A percentile compares a stretch with the other conserved stretches of the same genome.
phyloP scores from a whole-genome alignment of 1,140 invertebrate species.

The Hylyphantes graminicola region DNA sequence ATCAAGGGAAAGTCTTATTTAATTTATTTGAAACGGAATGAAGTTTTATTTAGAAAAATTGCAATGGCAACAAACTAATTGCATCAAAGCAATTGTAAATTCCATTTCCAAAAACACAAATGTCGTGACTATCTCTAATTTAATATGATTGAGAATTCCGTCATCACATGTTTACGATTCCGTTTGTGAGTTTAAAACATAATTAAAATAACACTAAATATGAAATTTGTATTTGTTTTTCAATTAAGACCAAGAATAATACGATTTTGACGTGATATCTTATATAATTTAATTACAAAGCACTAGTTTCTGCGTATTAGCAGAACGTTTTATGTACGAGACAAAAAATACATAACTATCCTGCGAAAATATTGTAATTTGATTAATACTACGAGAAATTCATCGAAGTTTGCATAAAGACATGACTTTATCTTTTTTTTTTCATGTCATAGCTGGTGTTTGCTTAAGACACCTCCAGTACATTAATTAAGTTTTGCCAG shows the following conservation, averaged over 20 bases:
- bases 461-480: conserved; percentile 12
- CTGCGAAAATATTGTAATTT: conserved; percentile 17
- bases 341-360: neutral
- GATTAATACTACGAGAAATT: conserved; percentile 24
- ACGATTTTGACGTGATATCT: conserved; percentile 12
- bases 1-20: too few species aligned
- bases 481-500: conserved; percentile 45
- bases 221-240: conserved; percentile 6
- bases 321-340: neutral
- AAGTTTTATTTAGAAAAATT: too few species aligned
- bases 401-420: conserved; percentile 18
- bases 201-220: conserved; percentile 4
- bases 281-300: conserved; percentile 18
- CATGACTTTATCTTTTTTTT: conserved; percentile 12
- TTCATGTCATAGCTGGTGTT: conserved; percentile 20
- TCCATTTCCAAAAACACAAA: too few species aligned
- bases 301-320: neutral
- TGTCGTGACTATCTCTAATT: neutral
- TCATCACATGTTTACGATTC: conserved; percentile 5
- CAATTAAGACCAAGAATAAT: neutral
- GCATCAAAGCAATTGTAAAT: too few species aligned
- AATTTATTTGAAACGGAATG: too few species aligned
- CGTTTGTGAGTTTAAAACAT: neutral
- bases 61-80: too few species aligned
- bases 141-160: conserved; percentile 4